Conservation (phyloP, 2,113 vertebrate species). For the Nycticryphes semicollaris region DNA sequence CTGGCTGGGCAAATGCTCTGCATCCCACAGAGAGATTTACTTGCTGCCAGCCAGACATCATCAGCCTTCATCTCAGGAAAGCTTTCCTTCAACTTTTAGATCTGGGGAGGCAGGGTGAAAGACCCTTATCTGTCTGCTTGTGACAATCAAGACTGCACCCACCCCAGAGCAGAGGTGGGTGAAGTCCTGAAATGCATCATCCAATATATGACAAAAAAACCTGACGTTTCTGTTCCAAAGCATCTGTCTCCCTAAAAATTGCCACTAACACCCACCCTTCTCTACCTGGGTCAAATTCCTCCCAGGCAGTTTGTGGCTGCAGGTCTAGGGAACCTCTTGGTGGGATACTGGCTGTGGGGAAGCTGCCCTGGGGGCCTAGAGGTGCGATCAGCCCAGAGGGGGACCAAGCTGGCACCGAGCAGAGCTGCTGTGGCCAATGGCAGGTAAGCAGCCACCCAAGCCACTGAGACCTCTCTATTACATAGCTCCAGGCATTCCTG, state of each 20-base stretch:
- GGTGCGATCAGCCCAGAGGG: not conserved
- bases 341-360: not conserved
- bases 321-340: fast-evolving
- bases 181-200: not conserved
- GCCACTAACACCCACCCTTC: too few species aligned
- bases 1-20: not conserved
- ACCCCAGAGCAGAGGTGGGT: not conserved
- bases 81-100: not conserved
- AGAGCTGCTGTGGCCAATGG: fast-evolving
- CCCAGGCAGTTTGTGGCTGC: not conserved
- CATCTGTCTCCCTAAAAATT: not conserved
- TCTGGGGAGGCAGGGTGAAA: not conserved
- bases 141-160: not conserved
- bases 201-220: not conserved
- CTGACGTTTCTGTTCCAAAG: not conserved
- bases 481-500: not conserved
- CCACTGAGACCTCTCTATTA: not conserved
- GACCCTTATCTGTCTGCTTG: not conserved
- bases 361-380: not conserved
- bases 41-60: not conserved
- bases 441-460: not conserved
- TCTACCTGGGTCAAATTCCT: not conserved
- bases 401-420: not conserved
- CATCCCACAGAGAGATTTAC: not conserved
- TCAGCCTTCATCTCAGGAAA: not conserved